A percentile compares a stretch with the other conserved stretches of the same genome.
These are phyloP conservation scores for Spisula solida DNA, from an alignment of 2,888 invertebrate species.

Conservation along the genomic window DNA sequence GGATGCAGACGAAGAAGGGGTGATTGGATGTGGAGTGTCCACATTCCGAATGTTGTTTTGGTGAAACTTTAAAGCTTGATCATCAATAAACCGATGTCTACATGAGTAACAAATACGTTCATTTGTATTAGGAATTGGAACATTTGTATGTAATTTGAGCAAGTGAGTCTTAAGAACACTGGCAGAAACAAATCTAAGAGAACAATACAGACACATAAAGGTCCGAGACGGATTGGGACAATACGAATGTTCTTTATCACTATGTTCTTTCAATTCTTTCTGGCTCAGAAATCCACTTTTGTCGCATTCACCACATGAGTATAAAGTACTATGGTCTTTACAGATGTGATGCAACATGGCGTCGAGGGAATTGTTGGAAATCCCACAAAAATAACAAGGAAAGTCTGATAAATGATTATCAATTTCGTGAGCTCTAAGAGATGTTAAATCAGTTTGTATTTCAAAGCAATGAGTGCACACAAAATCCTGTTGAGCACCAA, in stretches of 20 bases:
- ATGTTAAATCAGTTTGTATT: no score
- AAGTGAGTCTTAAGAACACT: background rate
- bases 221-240: no score
- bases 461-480: slow-evolving; percentile 12
- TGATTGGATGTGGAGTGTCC: no score
- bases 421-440: slow-evolving; percentile 20
- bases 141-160: background rate
- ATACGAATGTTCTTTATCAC: background rate
- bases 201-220: background rate
- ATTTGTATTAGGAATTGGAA: background rate
- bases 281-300: background rate
- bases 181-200: background rate
- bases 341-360: slow-evolving; percentile 23
- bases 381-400: slow-evolving; percentile 41
- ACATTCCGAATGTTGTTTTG: background rate
- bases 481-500: background rate
- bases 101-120: slow-evolving; percentile 30
- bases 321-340: background rate
- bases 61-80: slow-evolving; percentile 7
- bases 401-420: slow-evolving; percentile 19
- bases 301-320: background rate
- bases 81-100: slow-evolving; percentile 32
- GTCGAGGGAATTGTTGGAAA: background rate
- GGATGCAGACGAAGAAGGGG: background rate
- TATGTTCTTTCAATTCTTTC: background rate